Percentiles rank a stretch among this genome's conserved stretches.
These are phyloP conservation scores for Drosophila infuscata DNA, from an alignment of 2,888 invertebrate species.

Conservation along the genomic window DNA sequence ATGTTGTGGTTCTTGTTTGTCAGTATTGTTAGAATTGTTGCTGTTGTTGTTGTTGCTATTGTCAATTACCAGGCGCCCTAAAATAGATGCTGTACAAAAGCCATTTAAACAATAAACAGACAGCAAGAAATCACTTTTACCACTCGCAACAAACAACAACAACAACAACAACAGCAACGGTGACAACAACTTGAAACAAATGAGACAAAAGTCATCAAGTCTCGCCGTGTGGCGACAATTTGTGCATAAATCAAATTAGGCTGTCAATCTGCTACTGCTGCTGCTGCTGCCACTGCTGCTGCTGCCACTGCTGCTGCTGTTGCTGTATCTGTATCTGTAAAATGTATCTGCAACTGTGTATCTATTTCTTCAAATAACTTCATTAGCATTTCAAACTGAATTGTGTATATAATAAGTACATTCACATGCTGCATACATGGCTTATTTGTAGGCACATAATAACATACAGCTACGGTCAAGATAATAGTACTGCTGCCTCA, in stretches of 20 bases:
- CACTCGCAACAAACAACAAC: constrained; percentile 2
- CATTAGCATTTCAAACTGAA: constrained; percentile 38
- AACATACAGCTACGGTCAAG: neutral
- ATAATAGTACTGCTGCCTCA: neutral
- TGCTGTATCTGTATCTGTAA: constrained; percentile 3
- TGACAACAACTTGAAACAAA: constrained; percentile 20
- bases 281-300: neutral
- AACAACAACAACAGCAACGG: neutral
- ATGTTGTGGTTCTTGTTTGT: neutral
- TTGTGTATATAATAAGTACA: neutral
- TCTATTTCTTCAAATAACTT: constrained; percentile 35
- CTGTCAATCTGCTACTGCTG: constrained; percentile 44
- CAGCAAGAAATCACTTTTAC: constrained; percentile 35
- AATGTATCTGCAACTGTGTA: constrained; percentile 9
- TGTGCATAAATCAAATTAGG: constrained; percentile 60
- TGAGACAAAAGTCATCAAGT: constrained; percentile 39
- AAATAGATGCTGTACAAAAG: constrained; percentile 24
- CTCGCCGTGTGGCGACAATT: constrained; percentile 42
- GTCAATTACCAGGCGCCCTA: constrained; percentile 16
- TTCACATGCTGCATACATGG: neutral
- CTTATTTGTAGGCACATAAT: neutral
- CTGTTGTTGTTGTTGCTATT: constrained; percentile 4
- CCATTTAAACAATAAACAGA: constrained; percentile 36
- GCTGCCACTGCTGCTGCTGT: neutral
- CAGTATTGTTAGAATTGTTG: constrained; percentile 14